Evolutionary conservation across 2,797 vertebrate genomes (phyloP).

Genomic region (Jordanella pulchra): DNA sequence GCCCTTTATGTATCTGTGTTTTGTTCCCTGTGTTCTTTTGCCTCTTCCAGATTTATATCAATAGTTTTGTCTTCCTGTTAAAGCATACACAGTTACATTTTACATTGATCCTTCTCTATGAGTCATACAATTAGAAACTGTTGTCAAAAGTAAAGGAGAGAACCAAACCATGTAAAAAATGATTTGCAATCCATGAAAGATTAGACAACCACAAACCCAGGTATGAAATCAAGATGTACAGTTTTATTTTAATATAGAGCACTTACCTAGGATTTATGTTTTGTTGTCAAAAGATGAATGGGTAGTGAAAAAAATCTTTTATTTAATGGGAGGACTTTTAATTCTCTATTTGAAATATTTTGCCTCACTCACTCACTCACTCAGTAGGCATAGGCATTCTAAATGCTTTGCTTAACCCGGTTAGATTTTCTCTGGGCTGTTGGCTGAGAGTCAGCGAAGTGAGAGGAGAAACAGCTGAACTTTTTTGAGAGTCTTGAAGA

Average conservation of each 20-base stretch:
- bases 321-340: background rate
- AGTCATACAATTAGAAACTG: background rate
- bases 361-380: background rate
- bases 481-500: constrained; percentile 2
- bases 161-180: too few relatives aligned
- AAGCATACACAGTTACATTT: background rate
- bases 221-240: background rate
- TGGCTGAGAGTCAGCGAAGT: background rate
- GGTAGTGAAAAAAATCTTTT: background rate
- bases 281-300: background rate
- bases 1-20: background rate
- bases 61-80: background rate
- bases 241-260: background rate
- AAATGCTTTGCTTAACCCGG: background rate
- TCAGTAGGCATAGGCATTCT: background rate
- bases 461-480: constrained; percentile 1
- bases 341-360: background rate
- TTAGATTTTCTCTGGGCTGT: background rate
- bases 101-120: background rate
- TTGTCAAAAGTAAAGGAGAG: background rate
- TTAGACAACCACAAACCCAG: background rate
- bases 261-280: background rate
- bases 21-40: background rate
- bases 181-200: background rate
- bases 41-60: background rate